Base-by-base conservation (phyloP, 2,797 vertebrate species). In the Lutjanus argentimaculatus region DNA sequence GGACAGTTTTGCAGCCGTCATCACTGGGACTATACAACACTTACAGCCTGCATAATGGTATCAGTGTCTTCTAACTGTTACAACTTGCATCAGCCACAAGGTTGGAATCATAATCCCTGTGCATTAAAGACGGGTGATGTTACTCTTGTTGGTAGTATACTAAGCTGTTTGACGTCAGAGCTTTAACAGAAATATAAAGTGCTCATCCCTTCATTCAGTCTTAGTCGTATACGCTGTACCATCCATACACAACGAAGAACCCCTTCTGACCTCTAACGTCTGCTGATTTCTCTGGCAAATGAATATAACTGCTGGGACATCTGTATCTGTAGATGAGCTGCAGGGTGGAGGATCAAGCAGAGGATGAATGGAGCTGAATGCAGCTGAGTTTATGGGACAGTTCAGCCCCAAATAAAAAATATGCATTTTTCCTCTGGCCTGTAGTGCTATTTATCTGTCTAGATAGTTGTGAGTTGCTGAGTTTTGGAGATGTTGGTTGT, bases 201-300 rank as follows among this genome's bases (percentile, higher is more conserved):
- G 63, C 17, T 52, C 48, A 48, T 57, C 45, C 16, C 13, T 46
- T 70, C 56, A 15, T 46, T 79, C 8, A 13, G 15, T 69, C n/a
- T 56, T 66, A 40, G 7, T 55, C 36, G 2, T 42, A 42, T 17
- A 2, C 22, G 67, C 22, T 45, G 40, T 14, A 22, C 14, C 16
- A 62, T 43, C 46, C 70, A 59, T 10, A 30, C 48, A 64, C 30
- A 46, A 36, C 0, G 12, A 67, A 49, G 51, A 45, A 52, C 36
- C 11, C 7, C 30, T 10, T 75, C 17, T 80, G 66, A 76, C 61
- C 74, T 40, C 6, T 0, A 73, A 53, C 1, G 40, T 79, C 55
- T 21, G 51, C 46, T 74, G 65, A 81, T 79, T 66, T 30, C 56
- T 65, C 52, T 42, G 11, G 12, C 40, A 71, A 66, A 3, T 77